Evolutionary conservation across 1,140 invertebrate genomes (phyloP).

Genomic region (Uloborus diversus): DNA sequence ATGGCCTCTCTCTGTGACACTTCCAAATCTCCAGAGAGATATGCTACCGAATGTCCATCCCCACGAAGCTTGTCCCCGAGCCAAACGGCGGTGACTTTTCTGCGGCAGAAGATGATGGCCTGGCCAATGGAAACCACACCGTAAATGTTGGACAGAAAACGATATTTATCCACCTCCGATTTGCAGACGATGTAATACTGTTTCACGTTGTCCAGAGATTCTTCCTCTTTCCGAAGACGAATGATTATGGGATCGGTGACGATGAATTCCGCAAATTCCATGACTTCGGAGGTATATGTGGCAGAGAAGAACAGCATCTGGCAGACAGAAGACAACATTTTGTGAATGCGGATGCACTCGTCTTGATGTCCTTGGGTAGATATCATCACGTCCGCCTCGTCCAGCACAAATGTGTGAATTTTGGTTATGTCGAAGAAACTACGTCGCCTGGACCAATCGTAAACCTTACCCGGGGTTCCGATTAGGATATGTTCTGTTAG

Average conservation of each 20-base stretch:
- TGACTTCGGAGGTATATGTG: conserved; percentile 92
- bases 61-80: conserved; percentile 75
- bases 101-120: conserved; percentile 97
- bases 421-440: conserved; percentile 86
- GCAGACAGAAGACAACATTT: conserved; percentile 78
- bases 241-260: conserved; percentile 87
- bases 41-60: conserved; percentile 92
- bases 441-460: conserved; percentile 92
- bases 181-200: conserved; percentile 95
- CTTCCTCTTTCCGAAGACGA: conserved; percentile 81
- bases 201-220: conserved; percentile 96
- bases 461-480: conserved; percentile 76
- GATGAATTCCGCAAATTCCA: conserved; percentile 96
- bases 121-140: conserved; percentile 96
- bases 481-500: conserved; percentile 93
- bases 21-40: conserved; percentile 87
- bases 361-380: conserved; percentile 97
- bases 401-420: conserved; percentile 93
- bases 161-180: conserved; percentile 83
- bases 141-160: conserved; percentile 94
- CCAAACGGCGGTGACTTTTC: conserved; percentile 88
- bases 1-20: conserved; percentile 91
- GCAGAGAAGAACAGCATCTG: conserved; percentile 99
- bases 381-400: conserved; percentile 99
- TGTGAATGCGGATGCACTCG: conserved; percentile 93